Conservation (phyloP, 2,888 invertebrate genomes). For the Eretmocerus hayati region DNA sequence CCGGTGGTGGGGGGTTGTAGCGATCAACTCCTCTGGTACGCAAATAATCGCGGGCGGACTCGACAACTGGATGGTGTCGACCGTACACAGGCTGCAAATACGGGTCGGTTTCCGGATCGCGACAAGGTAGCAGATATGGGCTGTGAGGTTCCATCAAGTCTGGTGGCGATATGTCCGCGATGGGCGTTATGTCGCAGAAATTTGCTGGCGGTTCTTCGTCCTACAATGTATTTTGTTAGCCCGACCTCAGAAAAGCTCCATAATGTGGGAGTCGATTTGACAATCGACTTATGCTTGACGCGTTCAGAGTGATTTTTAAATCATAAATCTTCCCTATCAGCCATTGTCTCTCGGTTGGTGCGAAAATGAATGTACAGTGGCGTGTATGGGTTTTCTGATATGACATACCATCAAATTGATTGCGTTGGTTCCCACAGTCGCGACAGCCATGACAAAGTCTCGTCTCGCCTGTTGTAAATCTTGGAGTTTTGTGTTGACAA, state of each 20-base stretch:
- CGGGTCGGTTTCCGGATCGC: conserved; percentile 7
- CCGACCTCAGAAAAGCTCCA: too few relatives aligned
- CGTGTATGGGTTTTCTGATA: too few relatives aligned
- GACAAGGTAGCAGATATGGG: conserved; percentile 3
- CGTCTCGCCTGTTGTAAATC: conserved; percentile 37
- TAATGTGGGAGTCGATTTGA: too few relatives aligned
- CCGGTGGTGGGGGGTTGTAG: too few relatives aligned
- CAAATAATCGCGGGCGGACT: conserved; percentile 30
- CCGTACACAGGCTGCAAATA: conserved; percentile 15
- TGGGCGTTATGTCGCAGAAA: conserved; percentile 3
- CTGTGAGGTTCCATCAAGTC: background rate
- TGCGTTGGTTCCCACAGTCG: conserved; percentile 33
- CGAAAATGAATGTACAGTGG: too few relatives aligned
- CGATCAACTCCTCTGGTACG: conserved; percentile 1
- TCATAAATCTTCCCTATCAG: too few relatives aligned
- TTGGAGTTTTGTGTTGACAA: conserved; percentile 30
- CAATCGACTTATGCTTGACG: too few relatives aligned
- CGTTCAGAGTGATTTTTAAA: too few relatives aligned
- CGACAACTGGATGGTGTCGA: conserved; percentile 29
- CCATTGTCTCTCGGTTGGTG: too few relatives aligned
- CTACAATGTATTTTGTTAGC: too few relatives aligned
- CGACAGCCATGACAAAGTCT: conserved; percentile 38
- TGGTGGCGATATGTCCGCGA: conserved; percentile 8
- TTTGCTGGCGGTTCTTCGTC: background rate
- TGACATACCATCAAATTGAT: conserved; percentile 24